Evolutionary conservation across 2,888 invertebrate species (phyloP).

Genomic region (Parnassius orleans): DNA sequence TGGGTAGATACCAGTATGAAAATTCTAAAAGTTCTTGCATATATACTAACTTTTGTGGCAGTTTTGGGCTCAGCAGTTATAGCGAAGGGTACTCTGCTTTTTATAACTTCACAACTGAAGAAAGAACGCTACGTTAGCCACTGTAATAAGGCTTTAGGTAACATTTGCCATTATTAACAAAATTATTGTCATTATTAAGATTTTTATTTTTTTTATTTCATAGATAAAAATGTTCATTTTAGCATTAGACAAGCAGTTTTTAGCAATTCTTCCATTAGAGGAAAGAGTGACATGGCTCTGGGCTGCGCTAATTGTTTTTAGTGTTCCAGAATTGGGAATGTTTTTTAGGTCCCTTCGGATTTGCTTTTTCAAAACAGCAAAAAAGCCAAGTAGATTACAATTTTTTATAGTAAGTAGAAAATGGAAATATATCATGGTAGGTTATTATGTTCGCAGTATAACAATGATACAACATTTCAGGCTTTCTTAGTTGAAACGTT

Average conservation of each 20-base stretch:
- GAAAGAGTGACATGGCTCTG: conserved; percentile 90
- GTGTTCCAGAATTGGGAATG: conserved; percentile 88
- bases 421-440: not conserved
- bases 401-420: conserved; percentile 76
- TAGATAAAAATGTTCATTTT: conserved; percentile 26
- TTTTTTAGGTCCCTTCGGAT: conserved; percentile 86
- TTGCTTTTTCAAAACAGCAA: conserved; percentile 86
- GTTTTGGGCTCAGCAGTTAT: conserved; percentile 85
- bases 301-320: conserved; percentile 87
- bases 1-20: conserved; percentile 83
- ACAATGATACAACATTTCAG: conserved; percentile 45
- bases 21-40: conserved; percentile 84
- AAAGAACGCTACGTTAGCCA: conserved; percentile 76
- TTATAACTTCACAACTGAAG: conserved; percentile 86
- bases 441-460: not conserved
- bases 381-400: conserved; percentile 76
- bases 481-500: conserved; percentile 87
- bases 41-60: conserved; percentile 83
- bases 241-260: conserved; percentile 83
- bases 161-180: not conserved
- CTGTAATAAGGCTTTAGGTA: conserved; percentile 79
- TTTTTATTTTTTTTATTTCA: not conserved
- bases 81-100: conserved; percentile 87
- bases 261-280: conserved; percentile 81
- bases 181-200: conserved; percentile 1